These are phyloP conservation scores for Syrmaticus mikado DNA, from an alignment of 2,113 vertebrate genomes.

Conservation along the genomic window DNA sequence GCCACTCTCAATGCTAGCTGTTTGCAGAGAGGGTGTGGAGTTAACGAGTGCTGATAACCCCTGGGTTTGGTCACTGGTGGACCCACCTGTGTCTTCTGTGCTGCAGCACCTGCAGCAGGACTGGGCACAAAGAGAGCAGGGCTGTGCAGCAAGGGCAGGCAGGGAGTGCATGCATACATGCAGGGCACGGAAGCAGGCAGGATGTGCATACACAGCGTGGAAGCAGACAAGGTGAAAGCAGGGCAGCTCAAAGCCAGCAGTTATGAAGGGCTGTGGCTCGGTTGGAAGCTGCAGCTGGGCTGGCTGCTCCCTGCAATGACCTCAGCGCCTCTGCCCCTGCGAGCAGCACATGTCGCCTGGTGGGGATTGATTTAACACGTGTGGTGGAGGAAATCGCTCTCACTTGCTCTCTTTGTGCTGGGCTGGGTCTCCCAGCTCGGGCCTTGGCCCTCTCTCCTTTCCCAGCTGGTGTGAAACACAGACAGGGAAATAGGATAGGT, in stretches of 20 bases:
- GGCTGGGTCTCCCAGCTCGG: neutral
- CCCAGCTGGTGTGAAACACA: slow-evolving; percentile 26
- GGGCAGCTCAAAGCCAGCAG: neutral
- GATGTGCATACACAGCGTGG: neutral
- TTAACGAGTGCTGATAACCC: neutral
- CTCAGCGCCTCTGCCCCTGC: neutral
- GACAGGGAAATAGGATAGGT: neutral
- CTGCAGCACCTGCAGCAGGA: neutral
- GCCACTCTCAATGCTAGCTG: neutral
- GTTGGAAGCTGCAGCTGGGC: neutral
- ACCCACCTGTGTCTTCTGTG: neutral
- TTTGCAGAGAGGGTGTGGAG: neutral
- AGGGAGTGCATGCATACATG: too few species aligned
- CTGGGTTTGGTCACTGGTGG: neutral
- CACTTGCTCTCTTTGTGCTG: neutral
- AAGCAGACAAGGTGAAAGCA: neutral
- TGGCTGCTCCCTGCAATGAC: accelerated
- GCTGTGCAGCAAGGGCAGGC: neutral
- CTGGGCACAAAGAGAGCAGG: neutral
- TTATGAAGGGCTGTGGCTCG: neutral
- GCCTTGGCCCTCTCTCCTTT: neutral
- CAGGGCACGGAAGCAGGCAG: neutral
- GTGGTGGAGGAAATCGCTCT: neutral
- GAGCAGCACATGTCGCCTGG: accelerated
- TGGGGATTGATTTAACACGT: neutral